Evolutionary conservation across 2,888 invertebrate species (phyloP).

Genomic region (Beris morrisii): DNA sequence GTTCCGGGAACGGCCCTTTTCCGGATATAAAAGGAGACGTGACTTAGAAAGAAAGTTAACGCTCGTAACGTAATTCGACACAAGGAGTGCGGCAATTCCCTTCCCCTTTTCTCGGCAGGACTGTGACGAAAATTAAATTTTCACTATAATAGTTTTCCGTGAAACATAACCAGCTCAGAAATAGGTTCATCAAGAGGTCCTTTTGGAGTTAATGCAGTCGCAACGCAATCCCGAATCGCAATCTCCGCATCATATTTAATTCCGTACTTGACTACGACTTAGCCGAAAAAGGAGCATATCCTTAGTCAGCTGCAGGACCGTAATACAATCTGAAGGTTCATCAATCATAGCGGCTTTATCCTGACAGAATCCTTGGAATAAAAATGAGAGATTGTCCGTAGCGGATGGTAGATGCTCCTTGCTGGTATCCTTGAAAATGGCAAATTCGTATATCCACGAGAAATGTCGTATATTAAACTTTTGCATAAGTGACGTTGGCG

Average conservation of each 20-base stretch:
- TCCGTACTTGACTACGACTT: too few species aligned
- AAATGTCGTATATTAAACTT: conserved; percentile 23
- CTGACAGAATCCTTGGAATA: conserved; percentile 27
- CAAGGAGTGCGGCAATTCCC: too few species aligned
- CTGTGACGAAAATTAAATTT: too few species aligned
- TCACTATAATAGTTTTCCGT: neutral
- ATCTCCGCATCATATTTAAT: too few species aligned
- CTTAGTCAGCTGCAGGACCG: too few species aligned
- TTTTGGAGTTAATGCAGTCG: too few species aligned
- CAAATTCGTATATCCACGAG: conserved; percentile 21
- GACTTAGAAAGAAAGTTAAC: too few species aligned
- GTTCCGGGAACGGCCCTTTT: neutral
- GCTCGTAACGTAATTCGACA: too few species aligned
- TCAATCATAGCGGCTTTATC: conserved; percentile 36
- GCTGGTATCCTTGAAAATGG: neutral
- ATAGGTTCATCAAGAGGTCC: neutral
- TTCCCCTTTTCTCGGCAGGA: too few species aligned
- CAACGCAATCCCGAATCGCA: too few species aligned
- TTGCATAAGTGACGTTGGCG: conserved; percentile 24
- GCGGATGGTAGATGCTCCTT: neutral
- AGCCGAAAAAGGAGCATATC: too few species aligned
- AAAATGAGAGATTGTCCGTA: conserved; percentile 6
- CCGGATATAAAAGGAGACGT: too few species aligned
- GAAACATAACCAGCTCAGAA: neutral
- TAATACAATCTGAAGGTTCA: conserved; percentile 13